Evolutionary conservation across 2,113 vertebrate species (phyloP).

Genomic region (Narcine bancroftii): DNA sequence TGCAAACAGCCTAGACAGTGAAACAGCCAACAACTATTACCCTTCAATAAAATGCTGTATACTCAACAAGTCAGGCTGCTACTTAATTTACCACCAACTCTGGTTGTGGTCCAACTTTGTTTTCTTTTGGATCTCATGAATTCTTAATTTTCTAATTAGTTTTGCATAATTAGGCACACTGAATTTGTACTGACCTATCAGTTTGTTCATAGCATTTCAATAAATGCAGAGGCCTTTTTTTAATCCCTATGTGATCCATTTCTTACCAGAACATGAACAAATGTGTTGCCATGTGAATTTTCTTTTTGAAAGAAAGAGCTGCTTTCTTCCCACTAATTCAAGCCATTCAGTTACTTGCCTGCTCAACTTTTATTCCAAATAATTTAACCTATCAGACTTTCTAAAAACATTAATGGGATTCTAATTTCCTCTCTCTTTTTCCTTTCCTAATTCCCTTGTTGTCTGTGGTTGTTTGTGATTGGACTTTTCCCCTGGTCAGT

Average conservation of each 20-base stretch:
- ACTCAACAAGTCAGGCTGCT: no score
- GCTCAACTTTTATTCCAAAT: conserved; percentile 47
- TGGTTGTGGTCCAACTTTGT: no score
- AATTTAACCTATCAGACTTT: conserved; percentile 52
- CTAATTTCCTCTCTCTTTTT: conserved; percentile 82
- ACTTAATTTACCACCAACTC: no score
- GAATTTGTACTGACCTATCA: no score
- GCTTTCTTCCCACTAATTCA: conserved; percentile 41
- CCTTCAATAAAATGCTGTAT: no score
- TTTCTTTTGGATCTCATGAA: no score
- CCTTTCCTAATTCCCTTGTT: conserved; percentile 80
- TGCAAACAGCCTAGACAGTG: no score
- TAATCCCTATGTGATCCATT: background rate
- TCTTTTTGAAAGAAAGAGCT: conserved; percentile 40
- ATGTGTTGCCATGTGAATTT: conserved; percentile 21
- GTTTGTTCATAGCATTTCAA: background rate
- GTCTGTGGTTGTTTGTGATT: conserved; percentile 77
- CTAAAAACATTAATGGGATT: conserved; percentile 58
- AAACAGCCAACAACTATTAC: no score
- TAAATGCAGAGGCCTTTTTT: background rate
- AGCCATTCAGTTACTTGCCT: conserved; percentile 43
- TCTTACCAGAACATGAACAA: conserved; percentile 17
- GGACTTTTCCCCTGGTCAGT: conserved; percentile 94
- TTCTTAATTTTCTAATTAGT: no score
- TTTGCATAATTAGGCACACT: no score